Evolutionary conservation across 2,888 invertebrate species (phyloP).

Genomic region (Drosophila cognata): DNA sequence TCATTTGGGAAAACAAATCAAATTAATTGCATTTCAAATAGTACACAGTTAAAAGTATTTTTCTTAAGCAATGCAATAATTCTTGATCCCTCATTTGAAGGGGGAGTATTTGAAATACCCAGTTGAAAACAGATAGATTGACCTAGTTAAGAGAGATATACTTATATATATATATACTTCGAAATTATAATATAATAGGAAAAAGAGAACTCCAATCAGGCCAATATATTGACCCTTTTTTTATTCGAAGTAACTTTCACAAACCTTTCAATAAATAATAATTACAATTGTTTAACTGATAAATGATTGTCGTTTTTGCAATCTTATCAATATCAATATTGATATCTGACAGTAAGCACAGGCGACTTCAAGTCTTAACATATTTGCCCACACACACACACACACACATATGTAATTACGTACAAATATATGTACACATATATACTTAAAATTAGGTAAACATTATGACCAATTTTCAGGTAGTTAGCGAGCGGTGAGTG

Average conservation of each 20-base stretch:
- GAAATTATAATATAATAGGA: neutral
- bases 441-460: conserved; percentile 32
- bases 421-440: neutral
- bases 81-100: neutral
- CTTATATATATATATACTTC: neutral
- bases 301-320: conserved; percentile 12
- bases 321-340: conserved; percentile 64
- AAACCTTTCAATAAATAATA: neutral
- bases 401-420: conserved; percentile 2
- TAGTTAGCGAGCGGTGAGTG: conserved; percentile 15
- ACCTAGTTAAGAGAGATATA: neutral
- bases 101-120: neutral
- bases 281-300: neutral
- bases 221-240: too few species aligned
- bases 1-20: neutral
- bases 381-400: neutral
- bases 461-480: conserved; percentile 39
- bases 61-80: neutral
- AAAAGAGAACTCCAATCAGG: too few species aligned
- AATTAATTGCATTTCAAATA: neutral
- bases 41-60: neutral
- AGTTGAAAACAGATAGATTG: neutral
- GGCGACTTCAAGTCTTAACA: conserved; percentile 41
- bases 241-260: neutral
- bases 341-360: conserved; percentile 21